Conservation (phyloP, 2,797 vertebrate species). For the Sandelia bainsii region DNA sequence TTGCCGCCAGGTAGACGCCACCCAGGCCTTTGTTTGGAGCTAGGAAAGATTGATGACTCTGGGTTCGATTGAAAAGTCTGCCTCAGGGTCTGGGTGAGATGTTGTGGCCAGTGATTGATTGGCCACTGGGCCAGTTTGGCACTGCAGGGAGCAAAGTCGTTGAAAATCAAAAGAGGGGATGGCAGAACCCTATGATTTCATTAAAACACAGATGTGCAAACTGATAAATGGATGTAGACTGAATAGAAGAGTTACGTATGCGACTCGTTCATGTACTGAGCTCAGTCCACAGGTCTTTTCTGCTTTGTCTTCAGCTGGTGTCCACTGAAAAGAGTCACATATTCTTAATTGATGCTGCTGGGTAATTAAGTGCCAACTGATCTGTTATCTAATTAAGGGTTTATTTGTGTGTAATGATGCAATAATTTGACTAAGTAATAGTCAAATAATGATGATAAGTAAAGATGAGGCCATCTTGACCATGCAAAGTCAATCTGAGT, state of each 20-base stretch:
- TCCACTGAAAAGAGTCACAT: slow-evolving; percentile 29
- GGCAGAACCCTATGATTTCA: slow-evolving; percentile 76
- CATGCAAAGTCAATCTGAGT: slow-evolving; percentile 32
- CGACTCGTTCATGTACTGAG: background rate
- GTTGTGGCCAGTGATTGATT: slow-evolving; percentile 84
- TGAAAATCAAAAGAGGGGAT: slow-evolving; percentile 75
- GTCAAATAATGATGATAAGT: too few relatives aligned
- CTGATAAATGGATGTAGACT: slow-evolving; percentile 52
- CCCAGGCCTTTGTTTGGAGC: slow-evolving; percentile 52
- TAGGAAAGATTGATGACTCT: slow-evolving; percentile 82
- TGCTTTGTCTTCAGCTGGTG: slow-evolving; percentile 12
- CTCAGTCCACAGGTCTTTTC: slow-evolving; percentile 15
- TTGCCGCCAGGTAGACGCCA: slow-evolving; percentile 54
- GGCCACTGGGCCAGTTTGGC: slow-evolving; percentile 71
- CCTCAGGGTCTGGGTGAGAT: slow-evolving; percentile 83
- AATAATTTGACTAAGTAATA: slow-evolving; percentile 32
- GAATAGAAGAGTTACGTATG: slow-evolving; percentile 29
- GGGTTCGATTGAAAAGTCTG: slow-evolving; percentile 87
- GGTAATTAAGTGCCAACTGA: slow-evolving; percentile 55
- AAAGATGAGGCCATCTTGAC: slow-evolving; percentile 41
- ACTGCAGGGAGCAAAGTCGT: slow-evolving; percentile 69
- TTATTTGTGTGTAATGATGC: slow-evolving; percentile 46
- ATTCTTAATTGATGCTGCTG: slow-evolving; percentile 34
- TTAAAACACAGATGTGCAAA: slow-evolving; percentile 74
- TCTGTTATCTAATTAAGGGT: slow-evolving; percentile 46